These are phyloP conservation scores for Galagoides demidoff DNA, from an alignment of 2,797 vertebrate species.

Conservation along the genomic window DNA sequence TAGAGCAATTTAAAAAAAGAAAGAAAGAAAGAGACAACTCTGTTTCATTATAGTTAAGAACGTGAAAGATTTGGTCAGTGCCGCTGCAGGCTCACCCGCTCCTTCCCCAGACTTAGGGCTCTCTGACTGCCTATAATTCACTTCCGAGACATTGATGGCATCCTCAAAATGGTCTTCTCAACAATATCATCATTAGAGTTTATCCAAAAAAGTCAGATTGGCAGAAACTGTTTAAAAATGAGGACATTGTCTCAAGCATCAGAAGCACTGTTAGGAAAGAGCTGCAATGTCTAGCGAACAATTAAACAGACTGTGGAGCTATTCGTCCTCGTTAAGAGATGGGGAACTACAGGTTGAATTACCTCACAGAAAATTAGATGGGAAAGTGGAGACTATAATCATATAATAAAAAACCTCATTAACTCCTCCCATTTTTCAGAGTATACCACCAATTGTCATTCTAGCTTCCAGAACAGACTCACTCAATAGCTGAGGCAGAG, in stretches of 20 bases:
- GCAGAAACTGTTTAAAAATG: not conserved
- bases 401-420: conserved; percentile 29
- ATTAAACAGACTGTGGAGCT: not conserved
- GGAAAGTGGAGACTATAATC: conserved; percentile 28
- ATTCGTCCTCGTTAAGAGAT: not conserved
- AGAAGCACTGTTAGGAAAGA: not conserved
- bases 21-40: not conserved
- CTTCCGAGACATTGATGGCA: not conserved
- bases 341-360: conserved; percentile 25
- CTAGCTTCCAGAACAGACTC: not conserved
- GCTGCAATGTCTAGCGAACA: not conserved
- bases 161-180: not conserved
- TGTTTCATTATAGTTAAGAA: not conserved
- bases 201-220: not conserved
- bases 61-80: not conserved
- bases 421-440: conserved; percentile 20
- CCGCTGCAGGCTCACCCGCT: too few species aligned
- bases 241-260: not conserved
- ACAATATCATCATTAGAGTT: not conserved
- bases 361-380: conserved; percentile 39
- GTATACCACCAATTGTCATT: not conserved
- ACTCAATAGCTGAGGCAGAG: not conserved
- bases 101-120: too few species aligned
- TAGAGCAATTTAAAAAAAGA: not conserved
- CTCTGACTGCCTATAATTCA: not conserved